Conservation (phyloP, 64 coral and sea anemone species). For the Actinia tenebrosa region DNA sequence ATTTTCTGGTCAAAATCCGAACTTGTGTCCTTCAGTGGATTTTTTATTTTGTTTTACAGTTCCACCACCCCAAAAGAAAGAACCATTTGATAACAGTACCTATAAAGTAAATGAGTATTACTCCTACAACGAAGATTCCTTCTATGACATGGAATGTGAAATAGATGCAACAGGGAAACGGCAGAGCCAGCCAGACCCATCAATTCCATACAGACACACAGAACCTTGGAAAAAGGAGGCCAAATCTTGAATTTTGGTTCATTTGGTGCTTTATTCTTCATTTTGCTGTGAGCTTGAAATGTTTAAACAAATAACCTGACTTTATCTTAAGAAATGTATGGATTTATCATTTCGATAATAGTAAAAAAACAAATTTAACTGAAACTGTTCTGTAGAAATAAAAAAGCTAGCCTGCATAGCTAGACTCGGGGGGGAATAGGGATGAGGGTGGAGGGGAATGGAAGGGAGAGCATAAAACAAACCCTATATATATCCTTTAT, state of each 20-base stretch:
- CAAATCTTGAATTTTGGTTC: background rate
- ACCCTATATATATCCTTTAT: too few species aligned
- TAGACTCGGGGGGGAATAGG: too few species aligned
- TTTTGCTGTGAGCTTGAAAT: background rate
- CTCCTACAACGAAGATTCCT: constrained; percentile 67
- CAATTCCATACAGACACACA: constrained; percentile 50
- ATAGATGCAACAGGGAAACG: constrained; percentile 53
- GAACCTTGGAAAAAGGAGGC: constrained; percentile 71
- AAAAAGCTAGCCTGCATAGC: too few species aligned
- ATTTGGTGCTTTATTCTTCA: background rate
- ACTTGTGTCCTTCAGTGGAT: background rate
- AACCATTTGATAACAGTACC: constrained; percentile 38
- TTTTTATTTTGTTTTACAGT: background rate
- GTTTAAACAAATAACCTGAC: background rate
- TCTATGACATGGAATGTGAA: constrained; percentile 66
- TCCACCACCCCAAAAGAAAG: constrained; percentile 6
- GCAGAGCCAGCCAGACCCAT: constrained; percentile 74
- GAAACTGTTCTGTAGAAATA: too few species aligned
- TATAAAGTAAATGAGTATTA: constrained; percentile 79
- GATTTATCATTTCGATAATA: too few species aligned
- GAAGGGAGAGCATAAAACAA: too few species aligned
- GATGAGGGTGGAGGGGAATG: too few species aligned
- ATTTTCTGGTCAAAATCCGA: too few species aligned
- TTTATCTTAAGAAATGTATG: background rate
- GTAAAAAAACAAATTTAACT: too few species aligned